Percentiles rank a stretch among this genome's conserved stretches.
Conservation (phyloP, 2,113 vertebrate genomes). For the Cheirogaleus medius region DNA sequence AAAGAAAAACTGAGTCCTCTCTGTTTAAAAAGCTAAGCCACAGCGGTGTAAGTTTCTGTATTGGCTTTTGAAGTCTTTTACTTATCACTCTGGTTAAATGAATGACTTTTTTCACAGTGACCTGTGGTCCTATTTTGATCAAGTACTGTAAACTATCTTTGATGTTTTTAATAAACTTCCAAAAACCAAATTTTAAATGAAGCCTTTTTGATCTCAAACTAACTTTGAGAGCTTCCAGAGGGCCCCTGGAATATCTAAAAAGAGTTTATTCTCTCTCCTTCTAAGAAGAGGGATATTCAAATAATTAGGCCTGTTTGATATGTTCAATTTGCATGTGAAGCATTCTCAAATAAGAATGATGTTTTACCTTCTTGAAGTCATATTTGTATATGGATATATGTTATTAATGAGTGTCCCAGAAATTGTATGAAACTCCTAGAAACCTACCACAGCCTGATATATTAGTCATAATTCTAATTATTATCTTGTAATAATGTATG, state of each 20-base stretch:
- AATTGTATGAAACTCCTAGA: neutral
- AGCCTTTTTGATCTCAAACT: neutral
- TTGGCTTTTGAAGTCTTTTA: neutral
- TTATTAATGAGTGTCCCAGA: neutral
- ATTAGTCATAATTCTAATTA: neutral
- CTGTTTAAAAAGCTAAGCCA: too few species aligned
- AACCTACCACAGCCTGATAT: neutral
- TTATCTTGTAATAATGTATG: neutral
- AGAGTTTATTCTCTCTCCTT: too few species aligned
- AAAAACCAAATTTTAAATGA: neutral
- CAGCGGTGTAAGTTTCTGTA: neutral
- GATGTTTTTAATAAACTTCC: neutral
- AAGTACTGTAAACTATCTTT: neutral
- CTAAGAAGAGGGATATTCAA: neutral
- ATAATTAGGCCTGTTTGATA: neutral
- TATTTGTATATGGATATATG: neutral
- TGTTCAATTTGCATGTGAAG: neutral
- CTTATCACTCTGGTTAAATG: too few species aligned
- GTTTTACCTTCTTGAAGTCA: neutral
- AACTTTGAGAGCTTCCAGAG: neutral
- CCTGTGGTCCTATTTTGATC: neutral
- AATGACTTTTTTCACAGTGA: too few species aligned
- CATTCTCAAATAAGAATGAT: neutral
- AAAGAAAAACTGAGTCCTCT: neutral
- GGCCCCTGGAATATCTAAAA: neutral